phyloP scores from a whole-genome alignment of 2,888 invertebrate genomes.

The Eupeodes luniger region DNA sequence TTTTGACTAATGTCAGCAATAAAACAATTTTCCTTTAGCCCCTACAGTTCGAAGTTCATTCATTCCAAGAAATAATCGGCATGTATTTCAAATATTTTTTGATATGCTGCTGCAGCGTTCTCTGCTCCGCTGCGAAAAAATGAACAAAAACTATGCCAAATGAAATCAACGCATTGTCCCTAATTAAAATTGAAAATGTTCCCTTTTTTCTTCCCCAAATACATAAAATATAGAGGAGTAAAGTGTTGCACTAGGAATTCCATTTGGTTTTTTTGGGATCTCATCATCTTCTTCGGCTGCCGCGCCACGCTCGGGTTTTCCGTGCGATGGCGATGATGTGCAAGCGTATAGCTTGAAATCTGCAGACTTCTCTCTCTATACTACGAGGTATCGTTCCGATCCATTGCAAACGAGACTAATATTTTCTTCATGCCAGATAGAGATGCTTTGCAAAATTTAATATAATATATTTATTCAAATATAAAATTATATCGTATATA shows the following conservation, averaged over 20 bases:
- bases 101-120: background rate
- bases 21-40: conserved; percentile 71
- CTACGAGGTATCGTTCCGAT: conserved; percentile 76
- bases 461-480: conserved; percentile 41
- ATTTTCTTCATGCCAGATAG: conserved; percentile 75
- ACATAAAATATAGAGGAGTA: background rate
- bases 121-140: background rate
- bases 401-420: conserved; percentile 78
- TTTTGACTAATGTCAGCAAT: conserved; percentile 65
- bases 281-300: conserved; percentile 18
- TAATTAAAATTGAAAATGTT: conserved; percentile 72
- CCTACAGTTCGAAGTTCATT: conserved; percentile 66
- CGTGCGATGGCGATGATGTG: conserved; percentile 14
- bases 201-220: conserved; percentile 23
- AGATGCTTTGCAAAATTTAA: conserved; percentile 70
- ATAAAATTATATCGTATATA: background rate
- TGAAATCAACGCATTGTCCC: conserved; percentile 64
- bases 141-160: conserved; percentile 53
- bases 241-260: conserved; percentile 62
- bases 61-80: conserved; percentile 58
- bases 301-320: conserved; percentile 39
- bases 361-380: conserved; percentile 36
- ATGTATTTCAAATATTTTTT: conserved; percentile 26
- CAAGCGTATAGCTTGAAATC: conserved; percentile 29
- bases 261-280: conserved; percentile 58